Conservation (phyloP, 2,797 vertebrate species). For the Acrocephalus scirpaceus region DNA sequence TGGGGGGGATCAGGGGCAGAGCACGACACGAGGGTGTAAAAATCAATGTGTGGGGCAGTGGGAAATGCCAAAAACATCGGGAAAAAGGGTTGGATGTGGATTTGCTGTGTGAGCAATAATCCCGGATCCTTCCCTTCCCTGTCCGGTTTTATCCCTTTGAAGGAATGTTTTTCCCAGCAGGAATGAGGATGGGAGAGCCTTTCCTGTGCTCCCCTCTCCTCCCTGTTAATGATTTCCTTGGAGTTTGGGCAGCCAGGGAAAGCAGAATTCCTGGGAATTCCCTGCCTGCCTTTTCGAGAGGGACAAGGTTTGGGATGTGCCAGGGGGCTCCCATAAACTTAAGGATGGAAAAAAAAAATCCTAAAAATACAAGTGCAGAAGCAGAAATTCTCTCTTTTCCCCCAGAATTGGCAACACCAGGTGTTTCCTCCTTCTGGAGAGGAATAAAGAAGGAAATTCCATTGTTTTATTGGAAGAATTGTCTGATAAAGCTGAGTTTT, state of each 20-base stretch:
- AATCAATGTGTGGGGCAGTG: background rate
- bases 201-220: background rate
- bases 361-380: background rate
- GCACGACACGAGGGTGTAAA: accelerated
- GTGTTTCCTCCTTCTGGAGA: background rate
- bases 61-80: background rate
- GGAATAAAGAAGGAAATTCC: background rate
- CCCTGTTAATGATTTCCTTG: slow-evolving; percentile 15
- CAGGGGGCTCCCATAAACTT: background rate
- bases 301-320: background rate
- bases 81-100: background rate
- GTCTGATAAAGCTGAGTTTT: background rate
- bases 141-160: background rate
- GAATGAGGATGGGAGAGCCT: background rate
- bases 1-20: background rate
- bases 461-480: background rate
- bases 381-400: accelerated
- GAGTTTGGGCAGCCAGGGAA: background rate
- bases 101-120: background rate
- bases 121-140: background rate
- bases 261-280: background rate
- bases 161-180: background rate
- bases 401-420: accelerated
- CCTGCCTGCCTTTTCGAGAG: background rate
- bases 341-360: accelerated